Base-by-base conservation (phyloP, 2,113 vertebrate genomes). In the Pogonocichla stellata region DNA sequence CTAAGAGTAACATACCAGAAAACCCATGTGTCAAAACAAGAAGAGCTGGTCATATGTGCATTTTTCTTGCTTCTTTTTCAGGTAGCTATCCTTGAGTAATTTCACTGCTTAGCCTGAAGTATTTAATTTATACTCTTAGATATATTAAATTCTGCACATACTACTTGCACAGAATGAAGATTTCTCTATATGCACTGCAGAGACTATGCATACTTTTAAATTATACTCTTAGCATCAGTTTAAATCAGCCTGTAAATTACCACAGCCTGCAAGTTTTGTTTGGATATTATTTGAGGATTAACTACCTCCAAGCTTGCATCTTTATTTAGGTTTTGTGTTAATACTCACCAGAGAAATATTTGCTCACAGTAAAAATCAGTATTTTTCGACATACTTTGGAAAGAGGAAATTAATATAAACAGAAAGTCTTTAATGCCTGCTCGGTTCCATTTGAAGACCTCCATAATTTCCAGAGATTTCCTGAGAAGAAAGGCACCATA, bases 21-120 rank as follows among this genome's bases (percentile, higher is more conserved):
- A 20, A 0, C 4, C 3, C 29, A 53, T 22, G 19, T 9, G 2
- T 5, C 28, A 16, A 71, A 79, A 81, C 0, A 26, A 47, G 25
- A 53, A 6, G 19, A 71, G 6, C 3, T 47, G 26, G 7, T 42
- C 17, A 31, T 29, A 9, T 25, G 4, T 73, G 19, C 1, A 4
- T 13, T 85, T 54, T 47, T 9, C 38, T 58, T 84, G 12, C 23
- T 47, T 73, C 40, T 15, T 61, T 81, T 28, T 25, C 38, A 60
- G 6, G 26, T 33, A 71, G 31, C 25, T 61, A 20, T 20, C 47
- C 10, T 70, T 70, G 28, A 18, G 8, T 40, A 66, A 71, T 79
- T 66, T 79, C 1, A 4, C 12, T 70, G 36, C 47, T 20, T 29
- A 66, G 20, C 10, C 19, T 61, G 14, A 57, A 43, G 15, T 48